A percentile compares a stretch with the other conserved stretches of the same genome.
These are phyloP conservation scores for Micromussa lordhowensis DNA, from an alignment of 92 coral and sea anemone genomes.

Conservation along the genomic window DNA sequence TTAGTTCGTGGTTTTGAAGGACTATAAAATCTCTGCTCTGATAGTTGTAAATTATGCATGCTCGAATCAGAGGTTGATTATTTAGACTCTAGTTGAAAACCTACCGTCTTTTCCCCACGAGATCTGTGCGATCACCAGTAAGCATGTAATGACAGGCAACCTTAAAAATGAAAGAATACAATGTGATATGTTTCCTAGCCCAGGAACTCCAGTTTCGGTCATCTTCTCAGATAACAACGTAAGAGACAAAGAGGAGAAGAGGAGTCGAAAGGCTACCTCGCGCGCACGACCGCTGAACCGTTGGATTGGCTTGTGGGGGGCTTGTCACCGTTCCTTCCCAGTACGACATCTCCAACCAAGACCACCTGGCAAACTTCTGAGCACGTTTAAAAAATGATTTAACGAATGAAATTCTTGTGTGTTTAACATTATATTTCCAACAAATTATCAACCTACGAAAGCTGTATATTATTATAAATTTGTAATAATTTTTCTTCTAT, in stretches of 20 bases:
- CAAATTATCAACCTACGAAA: too few species aligned
- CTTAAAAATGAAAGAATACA: background rate
- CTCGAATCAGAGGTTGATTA: background rate
- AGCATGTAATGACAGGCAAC: conserved; percentile 14
- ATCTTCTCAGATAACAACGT: background rate
- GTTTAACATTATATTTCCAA: too few species aligned
- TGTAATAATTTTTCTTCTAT: too few species aligned
- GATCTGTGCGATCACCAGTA: conserved; percentile 2
- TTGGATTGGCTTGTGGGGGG: background rate
- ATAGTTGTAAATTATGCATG: background rate
- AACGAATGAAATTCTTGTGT: too few species aligned
- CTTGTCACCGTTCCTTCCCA: background rate
- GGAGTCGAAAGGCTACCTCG: background rate
- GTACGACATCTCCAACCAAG: too few species aligned
- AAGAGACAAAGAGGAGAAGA: too few species aligned
- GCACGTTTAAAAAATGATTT: too few species aligned
- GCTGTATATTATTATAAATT: too few species aligned
- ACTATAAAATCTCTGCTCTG: background rate
- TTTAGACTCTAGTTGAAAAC: background rate
- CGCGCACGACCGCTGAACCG: background rate
- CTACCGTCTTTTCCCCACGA: conserved; percentile 32
- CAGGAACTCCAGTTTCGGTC: background rate
- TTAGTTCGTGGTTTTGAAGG: background rate
- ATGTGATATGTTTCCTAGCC: background rate
- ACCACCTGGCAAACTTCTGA: too few species aligned